phyloP scores from a whole-genome alignment of 2,888 invertebrate genomes.

The Sycophila texana region DNA sequence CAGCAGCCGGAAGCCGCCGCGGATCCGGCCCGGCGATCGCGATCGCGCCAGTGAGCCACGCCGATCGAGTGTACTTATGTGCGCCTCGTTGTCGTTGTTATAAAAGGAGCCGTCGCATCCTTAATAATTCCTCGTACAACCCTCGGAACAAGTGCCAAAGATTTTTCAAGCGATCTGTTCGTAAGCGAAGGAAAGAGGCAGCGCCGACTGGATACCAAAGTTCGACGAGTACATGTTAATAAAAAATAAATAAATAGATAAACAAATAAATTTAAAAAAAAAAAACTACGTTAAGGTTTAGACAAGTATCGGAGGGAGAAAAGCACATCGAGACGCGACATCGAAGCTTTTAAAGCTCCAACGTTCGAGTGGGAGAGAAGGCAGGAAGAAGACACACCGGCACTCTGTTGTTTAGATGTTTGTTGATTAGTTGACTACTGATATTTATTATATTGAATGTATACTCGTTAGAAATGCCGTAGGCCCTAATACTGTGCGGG shows the following conservation, averaged over 20 bases:
- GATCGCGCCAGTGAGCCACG: neutral
- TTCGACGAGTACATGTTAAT: neutral
- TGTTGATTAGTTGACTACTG: slow-evolving; percentile 21
- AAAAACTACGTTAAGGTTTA: neutral
- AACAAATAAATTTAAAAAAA: no score
- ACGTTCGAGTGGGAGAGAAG: neutral
- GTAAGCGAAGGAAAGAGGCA: neutral
- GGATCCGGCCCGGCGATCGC: slow-evolving; percentile 1
- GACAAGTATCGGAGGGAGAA: neutral
- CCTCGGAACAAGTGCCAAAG: slow-evolving; percentile 27
- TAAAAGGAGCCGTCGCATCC: neutral
- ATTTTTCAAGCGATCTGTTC: neutral
- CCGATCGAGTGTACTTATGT: neutral
- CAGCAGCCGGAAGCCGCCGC: neutral
- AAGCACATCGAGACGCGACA: slow-evolving; percentile 25
- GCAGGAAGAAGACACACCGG: neutral
- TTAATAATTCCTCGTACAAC: no score
- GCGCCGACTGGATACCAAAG: neutral
- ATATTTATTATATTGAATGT: slow-evolving; percentile 28
- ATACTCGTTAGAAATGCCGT: slow-evolving; percentile 22
- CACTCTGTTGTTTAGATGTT: slow-evolving; percentile 16
- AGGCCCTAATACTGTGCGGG: slow-evolving; percentile 2
- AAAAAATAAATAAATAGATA: no score
- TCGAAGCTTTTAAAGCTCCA: neutral
- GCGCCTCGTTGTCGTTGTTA: neutral